Evolutionary conservation across 2,113 vertebrate genomes (phyloP).

Genomic region (Pimephales promelas): DNA sequence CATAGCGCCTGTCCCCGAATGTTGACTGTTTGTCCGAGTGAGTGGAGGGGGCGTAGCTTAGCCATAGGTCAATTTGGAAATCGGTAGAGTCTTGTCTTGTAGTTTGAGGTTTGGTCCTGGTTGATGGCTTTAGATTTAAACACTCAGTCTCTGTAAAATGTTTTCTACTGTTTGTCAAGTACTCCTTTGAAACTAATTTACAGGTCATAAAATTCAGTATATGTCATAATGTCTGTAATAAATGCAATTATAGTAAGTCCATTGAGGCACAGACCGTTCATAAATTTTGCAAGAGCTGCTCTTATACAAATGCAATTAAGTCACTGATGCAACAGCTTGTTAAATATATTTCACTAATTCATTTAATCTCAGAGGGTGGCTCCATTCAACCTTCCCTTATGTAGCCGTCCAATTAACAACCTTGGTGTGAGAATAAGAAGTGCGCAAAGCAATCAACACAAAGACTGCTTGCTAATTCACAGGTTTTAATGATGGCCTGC

Average conservation of each 20-base stretch:
- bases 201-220: constrained; percentile 15
- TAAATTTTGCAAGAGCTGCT: constrained; percentile 21
- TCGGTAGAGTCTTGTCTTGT: neutral
- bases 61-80: neutral
- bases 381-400: constrained; percentile 8
- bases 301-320: constrained; percentile 6
- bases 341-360: constrained; percentile 32
- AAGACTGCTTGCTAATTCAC: constrained; percentile 25
- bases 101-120: neutral
- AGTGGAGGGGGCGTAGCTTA: no score
- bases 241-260: constrained; percentile 27
- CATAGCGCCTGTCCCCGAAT: no score
- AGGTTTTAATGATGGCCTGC: constrained; percentile 49
- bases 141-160: neutral
- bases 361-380: constrained; percentile 13
- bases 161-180: constrained; percentile 15
- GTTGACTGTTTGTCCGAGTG: no score
- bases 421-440: constrained; percentile 37
- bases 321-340: neutral
- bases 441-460: constrained; percentile 40
- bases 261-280: neutral
- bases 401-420: constrained; percentile 2
- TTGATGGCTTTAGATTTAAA: neutral
- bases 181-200: constrained; percentile 19
- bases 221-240: constrained; percentile 35